Evolutionary conservation across 2,113 vertebrate genomes (phyloP).

Genomic region (Rhombomys opimus): DNA sequence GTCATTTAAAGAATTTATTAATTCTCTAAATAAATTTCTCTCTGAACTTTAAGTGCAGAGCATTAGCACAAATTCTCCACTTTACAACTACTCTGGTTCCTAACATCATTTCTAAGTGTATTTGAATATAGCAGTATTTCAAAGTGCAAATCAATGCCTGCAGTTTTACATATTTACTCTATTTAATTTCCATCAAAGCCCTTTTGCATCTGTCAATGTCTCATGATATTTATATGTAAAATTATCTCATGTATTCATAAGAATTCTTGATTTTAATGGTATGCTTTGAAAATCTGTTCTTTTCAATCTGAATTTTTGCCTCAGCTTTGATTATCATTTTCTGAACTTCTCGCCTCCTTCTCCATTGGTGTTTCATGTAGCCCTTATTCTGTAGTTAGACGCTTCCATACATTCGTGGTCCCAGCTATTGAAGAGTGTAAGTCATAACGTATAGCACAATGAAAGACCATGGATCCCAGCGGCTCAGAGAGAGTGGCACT

Average conservation of each 20-base stretch:
- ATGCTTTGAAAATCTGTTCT: background rate
- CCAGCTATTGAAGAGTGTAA: no score
- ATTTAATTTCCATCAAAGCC: background rate
- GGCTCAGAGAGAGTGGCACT: no score
- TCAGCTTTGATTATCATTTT: background rate
- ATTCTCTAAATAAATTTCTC: background rate
- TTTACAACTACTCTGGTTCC: rapidly evolving
- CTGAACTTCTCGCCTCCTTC: background rate
- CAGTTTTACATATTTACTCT: background rate
- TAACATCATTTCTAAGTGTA: background rate
- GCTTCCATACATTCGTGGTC: no score
- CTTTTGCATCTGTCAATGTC: background rate
- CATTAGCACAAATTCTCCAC: background rate
- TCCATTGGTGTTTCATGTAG: background rate
- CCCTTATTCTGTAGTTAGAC: no score
- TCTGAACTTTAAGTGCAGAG: background rate
- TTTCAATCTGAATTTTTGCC: background rate
- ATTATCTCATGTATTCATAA: background rate
- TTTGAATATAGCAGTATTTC: rapidly evolving
- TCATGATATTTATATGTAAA: background rate
- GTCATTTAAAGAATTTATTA: background rate
- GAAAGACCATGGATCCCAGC: no score
- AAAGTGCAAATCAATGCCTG: background rate
- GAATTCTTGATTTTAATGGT: background rate
- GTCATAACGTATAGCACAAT: no score